Evolutionary conservation across 2,888 invertebrate species (phyloP).

Genomic region (Machimus rusticus): DNA sequence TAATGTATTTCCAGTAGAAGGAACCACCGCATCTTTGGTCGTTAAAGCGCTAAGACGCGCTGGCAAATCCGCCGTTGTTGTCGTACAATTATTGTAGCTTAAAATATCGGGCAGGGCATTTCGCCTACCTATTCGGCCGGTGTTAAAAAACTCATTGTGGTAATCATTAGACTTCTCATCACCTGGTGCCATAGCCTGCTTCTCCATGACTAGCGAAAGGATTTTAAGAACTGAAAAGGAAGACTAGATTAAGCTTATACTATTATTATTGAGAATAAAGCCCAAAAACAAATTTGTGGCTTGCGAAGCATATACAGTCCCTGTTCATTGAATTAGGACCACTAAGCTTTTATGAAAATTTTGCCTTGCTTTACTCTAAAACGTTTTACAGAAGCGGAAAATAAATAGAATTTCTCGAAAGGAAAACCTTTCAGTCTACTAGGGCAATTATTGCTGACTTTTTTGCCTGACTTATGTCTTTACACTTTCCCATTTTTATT

Average conservation of each 20-base stretch:
- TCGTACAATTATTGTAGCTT: conserved; percentile 74
- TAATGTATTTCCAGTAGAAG: neutral
- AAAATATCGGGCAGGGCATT: conserved; percentile 89
- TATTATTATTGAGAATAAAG: neutral
- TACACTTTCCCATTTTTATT: too few relatives aligned
- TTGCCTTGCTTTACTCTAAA: too few relatives aligned
- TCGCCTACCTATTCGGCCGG: conserved; percentile 85
- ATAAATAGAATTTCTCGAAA: too few relatives aligned
- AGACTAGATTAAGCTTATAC: neutral
- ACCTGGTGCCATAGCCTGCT: conserved; percentile 31
- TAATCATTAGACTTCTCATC: conserved; percentile 63
- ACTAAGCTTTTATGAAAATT: too few relatives aligned
- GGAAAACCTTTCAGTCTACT: too few relatives aligned
- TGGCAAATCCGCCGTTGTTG: conserved; percentile 77
- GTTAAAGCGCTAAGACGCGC: conserved; percentile 75
- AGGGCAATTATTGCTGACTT: too few relatives aligned
- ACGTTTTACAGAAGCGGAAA: too few relatives aligned
- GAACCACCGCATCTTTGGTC: conserved; percentile 63
- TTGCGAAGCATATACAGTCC: neutral
- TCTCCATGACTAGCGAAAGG: conserved; percentile 47
- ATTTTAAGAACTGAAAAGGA: conserved; percentile 45
- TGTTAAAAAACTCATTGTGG: conserved; percentile 81
- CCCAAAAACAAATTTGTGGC: neutral
- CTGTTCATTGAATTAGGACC: too few relatives aligned
- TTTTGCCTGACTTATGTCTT: too few relatives aligned